phyloP scores from a whole-genome alignment of 2,888 invertebrate genomes.

The Pristionchus japonicus region DNA sequence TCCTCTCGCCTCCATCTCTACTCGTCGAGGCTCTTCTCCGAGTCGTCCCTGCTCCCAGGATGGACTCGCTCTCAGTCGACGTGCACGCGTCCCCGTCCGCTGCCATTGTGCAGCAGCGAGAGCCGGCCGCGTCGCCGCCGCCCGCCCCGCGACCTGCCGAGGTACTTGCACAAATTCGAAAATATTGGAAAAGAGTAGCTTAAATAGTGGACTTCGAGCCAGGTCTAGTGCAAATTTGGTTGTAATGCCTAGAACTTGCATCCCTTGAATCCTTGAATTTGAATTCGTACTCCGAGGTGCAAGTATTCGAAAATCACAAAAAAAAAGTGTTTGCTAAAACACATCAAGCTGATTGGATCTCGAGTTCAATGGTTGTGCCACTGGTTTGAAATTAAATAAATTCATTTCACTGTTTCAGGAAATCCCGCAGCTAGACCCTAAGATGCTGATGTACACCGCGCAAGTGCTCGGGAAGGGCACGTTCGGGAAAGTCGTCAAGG shows the following conservation, averaged over 20 bases:
- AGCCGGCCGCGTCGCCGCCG: not conserved
- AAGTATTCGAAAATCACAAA: no score
- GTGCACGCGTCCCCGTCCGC: not conserved
- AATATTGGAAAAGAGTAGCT: no score
- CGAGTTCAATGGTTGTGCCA: no score
- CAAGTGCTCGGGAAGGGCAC: conserved; percentile 32
- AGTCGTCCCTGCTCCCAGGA: not conserved
- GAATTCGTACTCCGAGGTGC: no score
- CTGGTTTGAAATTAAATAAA: no score
- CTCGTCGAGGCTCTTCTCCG: not conserved
- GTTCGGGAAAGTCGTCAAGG: conserved; percentile 36
- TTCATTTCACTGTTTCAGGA: no score
- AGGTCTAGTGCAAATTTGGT: no score
- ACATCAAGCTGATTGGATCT: no score
- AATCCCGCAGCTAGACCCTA: not conserved
- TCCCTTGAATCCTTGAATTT: no score
- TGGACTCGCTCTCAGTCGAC: not conserved
- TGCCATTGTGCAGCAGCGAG: not conserved
- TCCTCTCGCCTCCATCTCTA: not conserved
- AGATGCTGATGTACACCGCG: not conserved
- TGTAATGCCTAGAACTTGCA: no score
- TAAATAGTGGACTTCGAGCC: no score
- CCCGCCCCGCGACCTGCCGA: not conserved
- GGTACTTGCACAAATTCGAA: not conserved
- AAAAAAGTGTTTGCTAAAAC: no score